Evolutionary conservation across 2,113 vertebrate species (phyloP).

Genomic region (Plecturocebus donacophilus): DNA sequence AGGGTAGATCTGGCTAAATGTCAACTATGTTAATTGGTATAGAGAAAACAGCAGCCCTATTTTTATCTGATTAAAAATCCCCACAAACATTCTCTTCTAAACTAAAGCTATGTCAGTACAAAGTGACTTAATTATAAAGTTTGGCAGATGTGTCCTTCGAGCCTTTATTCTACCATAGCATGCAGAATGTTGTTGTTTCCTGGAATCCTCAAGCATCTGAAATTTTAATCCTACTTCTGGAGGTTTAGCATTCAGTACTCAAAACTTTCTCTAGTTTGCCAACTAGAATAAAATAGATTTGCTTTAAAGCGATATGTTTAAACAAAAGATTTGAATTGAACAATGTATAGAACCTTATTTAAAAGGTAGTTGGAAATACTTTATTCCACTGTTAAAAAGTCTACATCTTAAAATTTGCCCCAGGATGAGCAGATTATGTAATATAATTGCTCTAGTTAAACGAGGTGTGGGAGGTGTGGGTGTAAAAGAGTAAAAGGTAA

Average conservation of each 20-base stretch:
- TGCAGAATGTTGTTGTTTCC: constrained; percentile 53
- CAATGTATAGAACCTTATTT: constrained; percentile 1
- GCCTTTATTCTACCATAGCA: constrained; percentile 27
- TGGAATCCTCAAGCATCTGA: constrained; percentile 45
- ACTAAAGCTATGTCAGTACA: constrained; percentile 73
- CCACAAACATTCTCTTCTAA: constrained; percentile 70
- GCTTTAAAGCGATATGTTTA: constrained; percentile 46
- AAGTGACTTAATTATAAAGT: constrained; percentile 73
- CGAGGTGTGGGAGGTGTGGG: constrained; percentile 75
- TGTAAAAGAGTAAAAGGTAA: constrained; percentile 78
- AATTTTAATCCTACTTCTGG: constrained; percentile 50
- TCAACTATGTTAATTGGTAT: constrained; percentile 84
- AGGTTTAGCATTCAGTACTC: constrained; percentile 54
- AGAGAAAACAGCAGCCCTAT: constrained; percentile 82
- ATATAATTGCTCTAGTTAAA: constrained; percentile 78
- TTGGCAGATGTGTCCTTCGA: constrained; percentile 42
- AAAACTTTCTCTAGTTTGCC: constrained; percentile 25
- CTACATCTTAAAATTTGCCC: constrained; percentile 65
- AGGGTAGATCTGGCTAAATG: constrained; percentile 81
- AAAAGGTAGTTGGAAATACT: constrained; percentile 59
- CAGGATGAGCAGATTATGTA: constrained; percentile 74
- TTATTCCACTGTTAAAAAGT: constrained; percentile 61
- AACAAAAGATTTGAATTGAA: constrained; percentile 34
- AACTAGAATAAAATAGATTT: constrained; percentile 55
- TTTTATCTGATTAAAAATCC: constrained; percentile 84